Percentiles rank a stretch among this genome's conserved stretches.
Conservation (phyloP, 1,140 invertebrate species). For the Colletes latitarsis region DNA sequence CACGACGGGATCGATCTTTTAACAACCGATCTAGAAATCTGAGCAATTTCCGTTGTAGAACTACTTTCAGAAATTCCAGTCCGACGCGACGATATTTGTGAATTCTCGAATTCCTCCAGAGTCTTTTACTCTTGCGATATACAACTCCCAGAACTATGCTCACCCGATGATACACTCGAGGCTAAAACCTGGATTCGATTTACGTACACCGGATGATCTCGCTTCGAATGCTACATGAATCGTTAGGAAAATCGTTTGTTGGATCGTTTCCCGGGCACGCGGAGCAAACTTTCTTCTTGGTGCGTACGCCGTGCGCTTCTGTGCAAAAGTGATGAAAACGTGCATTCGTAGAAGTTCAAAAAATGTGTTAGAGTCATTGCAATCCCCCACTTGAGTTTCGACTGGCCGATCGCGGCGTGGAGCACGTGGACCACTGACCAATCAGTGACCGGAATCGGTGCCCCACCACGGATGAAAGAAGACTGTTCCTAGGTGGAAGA, state of each 20-base stretch:
- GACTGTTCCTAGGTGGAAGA: constrained; percentile 3
- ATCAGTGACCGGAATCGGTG: constrained; percentile 42
- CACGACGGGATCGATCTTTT: neutral
- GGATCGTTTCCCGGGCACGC: neutral
- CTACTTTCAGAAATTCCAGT: no score
- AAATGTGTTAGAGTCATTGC: constrained; percentile 66
- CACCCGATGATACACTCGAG: no score
- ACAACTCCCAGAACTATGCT: no score
- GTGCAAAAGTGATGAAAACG: constrained; percentile 72
- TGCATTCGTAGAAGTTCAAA: constrained; percentile 69
- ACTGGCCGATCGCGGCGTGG: constrained; percentile 7
- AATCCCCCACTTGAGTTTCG: constrained; percentile 51
- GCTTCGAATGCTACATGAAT: neutral
- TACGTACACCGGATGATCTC: neutral
- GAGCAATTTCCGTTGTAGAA: neutral
- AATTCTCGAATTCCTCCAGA: no score
- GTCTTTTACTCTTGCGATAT: no score
- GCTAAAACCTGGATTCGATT: neutral
- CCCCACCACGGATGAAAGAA: constrained; percentile 25
- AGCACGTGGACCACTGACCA: constrained; percentile 71
- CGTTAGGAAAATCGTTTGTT: neutral
- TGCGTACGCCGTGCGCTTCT: constrained; percentile 71
- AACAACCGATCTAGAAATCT: neutral
- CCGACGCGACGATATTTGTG: no score
- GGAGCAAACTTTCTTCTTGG: constrained; percentile 2